Evolutionary conservation across 2,888 invertebrate species (phyloP).

Genomic region (Sinhomidia bicolor): DNA sequence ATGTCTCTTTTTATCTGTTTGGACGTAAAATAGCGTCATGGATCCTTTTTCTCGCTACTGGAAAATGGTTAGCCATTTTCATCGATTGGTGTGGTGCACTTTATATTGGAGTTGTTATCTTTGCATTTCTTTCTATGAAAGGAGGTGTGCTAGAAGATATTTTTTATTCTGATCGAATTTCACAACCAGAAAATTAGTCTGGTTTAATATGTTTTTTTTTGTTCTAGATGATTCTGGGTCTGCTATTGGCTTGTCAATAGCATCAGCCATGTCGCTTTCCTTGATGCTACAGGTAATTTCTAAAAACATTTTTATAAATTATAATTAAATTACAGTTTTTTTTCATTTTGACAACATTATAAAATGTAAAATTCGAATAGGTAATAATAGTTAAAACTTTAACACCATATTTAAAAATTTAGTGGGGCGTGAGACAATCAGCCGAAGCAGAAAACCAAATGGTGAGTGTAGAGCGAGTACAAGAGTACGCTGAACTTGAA

Average conservation of each 20-base stretch:
- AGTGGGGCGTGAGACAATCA: slow-evolving; percentile 88
- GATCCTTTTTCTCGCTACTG: slow-evolving; percentile 93
- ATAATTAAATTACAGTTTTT: too few species aligned
- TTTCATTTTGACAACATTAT: slow-evolving; percentile 90
- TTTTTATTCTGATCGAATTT: too few species aligned
- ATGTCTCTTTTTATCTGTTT: too few species aligned
- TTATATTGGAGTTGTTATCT: slow-evolving; percentile 92
- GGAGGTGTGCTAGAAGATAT: slow-evolving; percentile 80
- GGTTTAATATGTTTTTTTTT: too few species aligned
- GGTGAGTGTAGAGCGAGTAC: slow-evolving; percentile 83
- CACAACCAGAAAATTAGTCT: too few species aligned
- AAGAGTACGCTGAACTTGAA: slow-evolving; percentile 83
- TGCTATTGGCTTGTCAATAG: slow-evolving; percentile 88
- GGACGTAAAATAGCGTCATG: too few species aligned
- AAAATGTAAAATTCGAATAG: too few species aligned
- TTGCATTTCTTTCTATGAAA: slow-evolving; percentile 89
- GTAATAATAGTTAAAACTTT: too few species aligned
- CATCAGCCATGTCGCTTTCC: slow-evolving; percentile 88
- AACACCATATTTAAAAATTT: too few species aligned
- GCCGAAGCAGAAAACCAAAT: slow-evolving; percentile 85
- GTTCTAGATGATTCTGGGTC: slow-evolving; percentile 83
- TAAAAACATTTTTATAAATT: too few species aligned
- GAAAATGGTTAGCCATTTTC: slow-evolving; percentile 96
- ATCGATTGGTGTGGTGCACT: slow-evolving; percentile 93
- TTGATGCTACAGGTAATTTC: slow-evolving; percentile 82